Evolutionary conservation across 2,797 vertebrate genomes (phyloP).

Genomic region (Kryptolebias ocellatus): DNA sequence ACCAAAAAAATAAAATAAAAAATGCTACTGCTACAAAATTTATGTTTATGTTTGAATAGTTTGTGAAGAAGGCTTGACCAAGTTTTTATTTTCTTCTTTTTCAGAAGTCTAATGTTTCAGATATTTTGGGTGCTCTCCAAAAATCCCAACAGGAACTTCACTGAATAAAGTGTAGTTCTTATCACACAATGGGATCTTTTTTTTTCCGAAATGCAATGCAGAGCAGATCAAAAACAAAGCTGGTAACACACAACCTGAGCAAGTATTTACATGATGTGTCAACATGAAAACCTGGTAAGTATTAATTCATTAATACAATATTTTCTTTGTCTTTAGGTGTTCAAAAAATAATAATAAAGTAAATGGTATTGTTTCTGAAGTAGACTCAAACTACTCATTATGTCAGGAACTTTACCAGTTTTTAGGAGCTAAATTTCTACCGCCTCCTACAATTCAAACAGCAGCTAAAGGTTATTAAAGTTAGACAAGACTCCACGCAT

Average conservation of each 20-base stretch:
- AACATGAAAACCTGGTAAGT: too few species aligned
- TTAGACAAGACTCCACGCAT: not conserved
- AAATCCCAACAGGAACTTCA: not conserved
- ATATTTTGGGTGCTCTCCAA: not conserved
- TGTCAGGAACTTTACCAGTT: too few species aligned
- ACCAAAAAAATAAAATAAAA: conserved; percentile 4
- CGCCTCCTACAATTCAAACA: not conserved
- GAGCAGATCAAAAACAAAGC: not conserved
- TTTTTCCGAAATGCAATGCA: not conserved
- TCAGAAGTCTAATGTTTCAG: not conserved
- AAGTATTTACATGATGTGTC: not conserved
- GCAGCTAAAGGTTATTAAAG: not conserved
- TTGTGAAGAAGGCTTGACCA: conserved; percentile 47
- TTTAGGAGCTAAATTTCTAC: not conserved
- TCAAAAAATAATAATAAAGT: too few species aligned
- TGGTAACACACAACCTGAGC: not conserved
- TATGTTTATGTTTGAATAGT: conserved; percentile 57
- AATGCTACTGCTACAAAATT: conserved; percentile 42
- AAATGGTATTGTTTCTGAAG: too few species aligned
- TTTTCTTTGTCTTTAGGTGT: too few species aligned
- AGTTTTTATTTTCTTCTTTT: too few species aligned
- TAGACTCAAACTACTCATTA: not conserved
- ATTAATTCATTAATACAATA: too few species aligned
- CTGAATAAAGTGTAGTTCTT: not conserved
- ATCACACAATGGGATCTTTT: not conserved